Percentiles rank a stretch among this genome's conserved stretches.
Conservation (phyloP, 2,888 invertebrate genomes). For the Parnassius glacialis region DNA sequence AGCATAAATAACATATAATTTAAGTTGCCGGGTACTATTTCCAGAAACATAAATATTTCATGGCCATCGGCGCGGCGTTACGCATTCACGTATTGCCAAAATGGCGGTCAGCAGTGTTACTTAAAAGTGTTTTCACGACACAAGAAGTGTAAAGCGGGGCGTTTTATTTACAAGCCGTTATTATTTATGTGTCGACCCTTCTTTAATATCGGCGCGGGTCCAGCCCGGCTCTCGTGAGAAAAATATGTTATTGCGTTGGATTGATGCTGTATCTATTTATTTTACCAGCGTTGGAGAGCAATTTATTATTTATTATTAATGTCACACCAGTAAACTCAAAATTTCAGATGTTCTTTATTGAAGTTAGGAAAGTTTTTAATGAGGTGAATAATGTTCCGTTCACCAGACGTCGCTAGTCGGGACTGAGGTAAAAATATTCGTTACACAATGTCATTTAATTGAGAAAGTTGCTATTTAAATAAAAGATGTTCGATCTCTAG, state of each 20-base stretch:
- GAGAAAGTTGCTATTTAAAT: no score
- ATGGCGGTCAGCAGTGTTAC: neutral
- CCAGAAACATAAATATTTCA: neutral
- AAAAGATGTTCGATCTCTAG: no score
- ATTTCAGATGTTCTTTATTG: no score
- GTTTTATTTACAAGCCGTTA: conserved; percentile 2
- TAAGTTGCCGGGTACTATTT: no score
- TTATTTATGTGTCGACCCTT: conserved; percentile 9
- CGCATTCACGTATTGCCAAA: neutral
- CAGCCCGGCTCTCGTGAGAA: neutral
- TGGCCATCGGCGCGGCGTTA: neutral
- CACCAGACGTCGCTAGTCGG: no score
- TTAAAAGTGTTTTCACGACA: conserved; percentile 7
- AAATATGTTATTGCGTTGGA: neutral
- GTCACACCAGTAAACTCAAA: no score
- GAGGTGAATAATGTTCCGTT: no score
- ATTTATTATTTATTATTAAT: neutral
- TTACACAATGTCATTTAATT: no score
- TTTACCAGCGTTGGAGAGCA: neutral
- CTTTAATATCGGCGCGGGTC: neutral
- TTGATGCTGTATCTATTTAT: neutral
- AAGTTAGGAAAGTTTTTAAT: no score
- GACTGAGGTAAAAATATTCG: no score
- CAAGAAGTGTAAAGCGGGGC: conserved; percentile 1
- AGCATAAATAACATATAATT: no score